Conservation (phyloP, 2,888 invertebrate species). For the Balanococcus diminutus region DNA sequence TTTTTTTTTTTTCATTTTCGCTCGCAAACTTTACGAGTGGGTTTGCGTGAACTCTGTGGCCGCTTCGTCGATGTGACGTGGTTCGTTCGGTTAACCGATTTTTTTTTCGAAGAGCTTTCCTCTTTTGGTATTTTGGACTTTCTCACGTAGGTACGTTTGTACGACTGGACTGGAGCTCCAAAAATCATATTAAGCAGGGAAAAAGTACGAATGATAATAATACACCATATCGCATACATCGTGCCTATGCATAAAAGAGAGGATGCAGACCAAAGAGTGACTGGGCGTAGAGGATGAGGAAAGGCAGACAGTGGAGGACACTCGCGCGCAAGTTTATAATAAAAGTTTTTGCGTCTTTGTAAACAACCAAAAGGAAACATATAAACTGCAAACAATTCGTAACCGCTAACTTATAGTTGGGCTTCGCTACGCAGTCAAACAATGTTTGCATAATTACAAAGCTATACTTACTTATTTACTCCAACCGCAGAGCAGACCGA, state of each 20-base stretch:
- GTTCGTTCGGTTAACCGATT: too few relatives aligned
- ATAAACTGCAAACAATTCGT: conserved; percentile 32
- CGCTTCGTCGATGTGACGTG: too few relatives aligned
- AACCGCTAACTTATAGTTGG: conserved; percentile 44
- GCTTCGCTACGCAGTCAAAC: conserved; percentile 30
- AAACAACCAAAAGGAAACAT: conserved; percentile 44
- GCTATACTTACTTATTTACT: conserved; percentile 43
- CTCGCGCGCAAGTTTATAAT: neutral
- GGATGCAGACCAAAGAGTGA: neutral
- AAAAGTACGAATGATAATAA: neutral
- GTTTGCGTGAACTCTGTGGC: too few relatives aligned
- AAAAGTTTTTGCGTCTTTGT: conserved; percentile 41
- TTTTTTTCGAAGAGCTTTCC: too few relatives aligned
- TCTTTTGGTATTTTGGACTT: too few relatives aligned
- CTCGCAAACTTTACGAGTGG: too few relatives aligned
- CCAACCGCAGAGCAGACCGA: conserved; percentile 25
- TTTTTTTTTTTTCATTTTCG: neutral
- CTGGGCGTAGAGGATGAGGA: neutral
- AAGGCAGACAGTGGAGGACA: too few relatives aligned
- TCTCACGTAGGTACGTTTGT: too few relatives aligned
- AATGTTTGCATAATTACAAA: conserved; percentile 45
- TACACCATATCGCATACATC: neutral
- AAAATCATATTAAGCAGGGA: too few relatives aligned
- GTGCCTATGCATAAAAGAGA: neutral
- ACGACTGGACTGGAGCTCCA: too few relatives aligned